A percentile compares a stretch with the other conserved stretches of the same genome.
Evolutionary conservation across 2,888 invertebrate genomes (phyloP).

Genomic region (Allygus modestus): DNA sequence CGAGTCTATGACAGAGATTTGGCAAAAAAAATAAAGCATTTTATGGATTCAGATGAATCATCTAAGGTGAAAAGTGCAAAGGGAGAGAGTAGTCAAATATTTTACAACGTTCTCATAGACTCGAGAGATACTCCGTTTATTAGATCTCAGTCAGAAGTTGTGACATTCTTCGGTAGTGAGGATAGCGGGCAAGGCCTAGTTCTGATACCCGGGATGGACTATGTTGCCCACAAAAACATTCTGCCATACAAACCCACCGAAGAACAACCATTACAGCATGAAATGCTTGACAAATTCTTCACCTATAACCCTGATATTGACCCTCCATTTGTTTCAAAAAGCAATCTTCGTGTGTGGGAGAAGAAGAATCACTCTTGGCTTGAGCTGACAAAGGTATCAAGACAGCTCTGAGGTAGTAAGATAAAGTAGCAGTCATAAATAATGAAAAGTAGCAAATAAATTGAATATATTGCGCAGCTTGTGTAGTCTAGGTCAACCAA

Average conservation of each 20-base stretch:
- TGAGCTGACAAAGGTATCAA: not conserved
- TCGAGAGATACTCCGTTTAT: not conserved
- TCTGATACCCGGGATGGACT: not conserved
- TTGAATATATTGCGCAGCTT: too few relatives aligned
- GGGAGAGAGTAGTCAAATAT: slow-evolving; percentile 19
- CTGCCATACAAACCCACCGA: slow-evolving; percentile 10
- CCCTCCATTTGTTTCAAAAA: not conserved
- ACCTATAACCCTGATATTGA: not conserved
- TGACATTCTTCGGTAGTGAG: not conserved
- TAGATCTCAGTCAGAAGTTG: slow-evolving; percentile 12
- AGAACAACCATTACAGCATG: not conserved
- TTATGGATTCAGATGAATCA: not conserved
- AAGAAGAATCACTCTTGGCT: slow-evolving; percentile 28
- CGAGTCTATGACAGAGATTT: not conserved
- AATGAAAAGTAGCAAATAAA: too few relatives aligned
- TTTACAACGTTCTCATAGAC: not conserved
- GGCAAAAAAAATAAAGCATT: not conserved
- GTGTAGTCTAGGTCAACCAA: too few relatives aligned
- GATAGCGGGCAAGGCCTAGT: not conserved
- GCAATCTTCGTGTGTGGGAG: not conserved
- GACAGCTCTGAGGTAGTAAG: too few relatives aligned
- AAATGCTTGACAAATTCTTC: slow-evolving; percentile 5
- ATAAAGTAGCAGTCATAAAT: too few relatives aligned
- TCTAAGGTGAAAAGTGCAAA: not conserved
- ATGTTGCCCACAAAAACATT: slow-evolving; percentile 17